phyloP scores from a whole-genome alignment of 1,140 invertebrate species.

The Bathynomus jamesi region DNA sequence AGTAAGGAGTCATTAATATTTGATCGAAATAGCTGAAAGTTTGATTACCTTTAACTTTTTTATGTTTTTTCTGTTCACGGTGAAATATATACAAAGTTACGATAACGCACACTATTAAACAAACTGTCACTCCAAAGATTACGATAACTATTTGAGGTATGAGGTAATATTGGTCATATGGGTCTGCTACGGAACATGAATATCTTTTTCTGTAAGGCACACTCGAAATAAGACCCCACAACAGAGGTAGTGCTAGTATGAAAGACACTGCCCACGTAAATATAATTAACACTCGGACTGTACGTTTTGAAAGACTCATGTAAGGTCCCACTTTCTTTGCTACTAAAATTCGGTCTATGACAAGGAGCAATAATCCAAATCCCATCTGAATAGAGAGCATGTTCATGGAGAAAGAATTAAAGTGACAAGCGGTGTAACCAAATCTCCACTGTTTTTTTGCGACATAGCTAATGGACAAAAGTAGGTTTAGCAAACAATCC shows the following conservation, averaged over 20 bases:
- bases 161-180: slow-evolving; percentile 23
- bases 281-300: slow-evolving; percentile 15
- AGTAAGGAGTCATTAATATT: slow-evolving; percentile 34
- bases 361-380: slow-evolving; percentile 21
- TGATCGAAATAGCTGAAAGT: slow-evolving; percentile 28
- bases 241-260: slow-evolving; percentile 12
- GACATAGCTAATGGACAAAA: slow-evolving; percentile 26
- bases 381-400: slow-evolving; percentile 27
- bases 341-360: slow-evolving; percentile 24
- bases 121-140: slow-evolving; percentile 3
- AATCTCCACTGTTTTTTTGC: slow-evolving; percentile 28
- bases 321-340: slow-evolving; percentile 21
- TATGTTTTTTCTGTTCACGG: slow-evolving; percentile 26
- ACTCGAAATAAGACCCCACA: slow-evolving; percentile 18
- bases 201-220: slow-evolving; percentile 31
- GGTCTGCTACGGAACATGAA: slow-evolving; percentile 28
- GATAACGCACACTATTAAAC: slow-evolving; percentile 15
- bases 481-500: slow-evolving; percentile 31
- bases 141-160: slow-evolving; percentile 19
- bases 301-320: slow-evolving; percentile 17
- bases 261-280: slow-evolving; percentile 23
- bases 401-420: slow-evolving; percentile 30
- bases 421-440: slow-evolving; percentile 22
- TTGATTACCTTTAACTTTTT: slow-evolving; percentile 28
- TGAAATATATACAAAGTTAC: slow-evolving; percentile 20